Evolutionary conservation across 2,113 vertebrate genomes (phyloP), one percentile per base, ranked within the genome.

Genomic region (Pomatorhinus ruficollis): DNA sequence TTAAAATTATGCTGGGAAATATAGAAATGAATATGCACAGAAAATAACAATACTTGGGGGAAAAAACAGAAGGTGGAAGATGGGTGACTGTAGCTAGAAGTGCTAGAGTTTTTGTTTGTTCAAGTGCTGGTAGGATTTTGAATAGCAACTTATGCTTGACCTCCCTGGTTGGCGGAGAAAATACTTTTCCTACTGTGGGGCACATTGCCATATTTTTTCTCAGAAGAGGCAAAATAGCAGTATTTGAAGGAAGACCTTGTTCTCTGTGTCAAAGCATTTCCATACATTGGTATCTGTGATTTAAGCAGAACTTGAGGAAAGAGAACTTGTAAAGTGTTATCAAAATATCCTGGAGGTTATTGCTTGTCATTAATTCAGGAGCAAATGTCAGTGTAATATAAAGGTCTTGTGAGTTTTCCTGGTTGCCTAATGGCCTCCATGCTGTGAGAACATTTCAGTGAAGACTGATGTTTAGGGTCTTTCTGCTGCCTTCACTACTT

Each of bases 381-480:
- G 70, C 42, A 92, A 71, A 64, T 70, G 59, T 18, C 12, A 95
- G 25, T 47, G 54, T 57, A 81, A 70, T 75, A 7, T 56, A 84
- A 87, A 89, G 70, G 63, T 85, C 84, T 68, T 74, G 9, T 1
- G 11, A 64, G 66, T 63, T 84, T 89, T 75, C 28, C 31, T 68
- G 31, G 10, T 64, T 66, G 92, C 71, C 47, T 88, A 81, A 71
- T 85, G 75, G 27, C 24, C 78, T 93, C 53, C 87, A 35, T 60
- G 83, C 87, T 95, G 81, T 84, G 87, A 63, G 44, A 27, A 65
- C 40, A 35, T 77, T 91, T 78, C 28, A 89, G 16, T 49, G 47
- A 16, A 54, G 72, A 22, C 49, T 89, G 30, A 72, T 72, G 15
- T 82, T 84, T 19, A 0, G 1, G 31, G 10, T 82, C 28, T 79